phyloP scores from a whole-genome alignment of 2,888 invertebrate genomes.

The Plagodis pulveraria region DNA sequence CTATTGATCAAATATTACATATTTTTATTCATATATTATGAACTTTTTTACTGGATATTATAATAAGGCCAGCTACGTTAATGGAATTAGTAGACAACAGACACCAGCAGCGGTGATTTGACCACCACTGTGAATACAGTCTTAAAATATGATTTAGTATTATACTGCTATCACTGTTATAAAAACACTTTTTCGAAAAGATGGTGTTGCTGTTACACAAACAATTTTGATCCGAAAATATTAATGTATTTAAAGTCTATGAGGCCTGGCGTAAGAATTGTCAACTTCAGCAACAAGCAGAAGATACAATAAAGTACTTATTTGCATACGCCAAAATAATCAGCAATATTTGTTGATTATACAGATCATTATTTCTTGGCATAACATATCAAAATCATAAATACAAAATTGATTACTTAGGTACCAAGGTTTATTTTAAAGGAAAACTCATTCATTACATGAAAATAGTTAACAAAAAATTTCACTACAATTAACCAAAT shows the following conservation, averaged over 20 bases:
- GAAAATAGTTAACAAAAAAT: not conserved
- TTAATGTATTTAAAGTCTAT: conserved; percentile 4
- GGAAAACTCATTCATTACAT: not conserved
- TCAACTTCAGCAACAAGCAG: not conserved
- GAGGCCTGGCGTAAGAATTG: conserved; percentile 11
- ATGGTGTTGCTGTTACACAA: conserved; percentile 18
- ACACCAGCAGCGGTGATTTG: conserved; percentile 74
- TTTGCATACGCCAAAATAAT: not conserved
- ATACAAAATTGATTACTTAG: not conserved
- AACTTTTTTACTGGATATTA: conserved; percentile 30
- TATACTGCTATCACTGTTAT: conserved; percentile 19
- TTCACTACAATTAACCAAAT: not conserved
- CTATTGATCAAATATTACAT: conserved; percentile 36
- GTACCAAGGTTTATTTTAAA: too few relatives aligned
- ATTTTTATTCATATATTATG: conserved; percentile 33
- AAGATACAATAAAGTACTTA: not conserved
- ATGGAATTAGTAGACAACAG: conserved; percentile 71
- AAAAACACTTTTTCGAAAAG: conserved; percentile 23
- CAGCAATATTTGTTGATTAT: not conserved
- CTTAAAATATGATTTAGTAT: conserved; percentile 48
- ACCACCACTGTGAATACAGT: conserved; percentile 76
- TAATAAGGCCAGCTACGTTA: conserved; percentile 31
- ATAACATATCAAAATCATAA: not conserved
- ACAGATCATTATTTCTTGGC: too few relatives aligned
- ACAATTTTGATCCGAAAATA: not conserved